A percentile compares a stretch with the other conserved stretches of the same genome.
phyloP scores from a whole-genome alignment of 2,797 vertebrate genomes.

The Pangasius krempfi region DNA sequence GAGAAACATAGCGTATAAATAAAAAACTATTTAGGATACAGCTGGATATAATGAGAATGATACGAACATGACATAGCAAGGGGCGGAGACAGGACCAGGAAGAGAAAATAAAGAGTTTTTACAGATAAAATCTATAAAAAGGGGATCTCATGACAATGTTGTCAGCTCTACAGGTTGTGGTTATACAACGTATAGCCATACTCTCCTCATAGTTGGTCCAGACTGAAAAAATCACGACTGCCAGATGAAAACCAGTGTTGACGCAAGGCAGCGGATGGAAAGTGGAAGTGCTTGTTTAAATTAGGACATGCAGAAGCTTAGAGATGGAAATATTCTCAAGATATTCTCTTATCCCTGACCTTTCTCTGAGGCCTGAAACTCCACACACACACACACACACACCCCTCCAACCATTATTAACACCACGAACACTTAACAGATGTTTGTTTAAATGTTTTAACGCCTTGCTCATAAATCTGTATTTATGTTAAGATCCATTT shows the following conservation, averaged over 20 bases:
- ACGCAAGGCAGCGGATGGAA: slow-evolving; percentile 22
- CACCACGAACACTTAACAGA: slow-evolving; percentile 55
- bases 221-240: slow-evolving; percentile 7
- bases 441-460: slow-evolving; percentile 58
- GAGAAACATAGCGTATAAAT: neutral
- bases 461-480: slow-evolving; percentile 62
- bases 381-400: slow-evolving; percentile 29
- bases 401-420: slow-evolving; percentile 38
- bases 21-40: neutral
- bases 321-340: slow-evolving; percentile 38
- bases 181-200: neutral
- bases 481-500: slow-evolving; percentile 78
- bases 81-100: neutral
- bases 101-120: neutral
- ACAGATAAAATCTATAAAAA: neutral
- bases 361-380: slow-evolving; percentile 36
- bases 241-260: slow-evolving; percentile 28
- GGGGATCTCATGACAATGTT: neutral
- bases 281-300: slow-evolving; percentile 41
- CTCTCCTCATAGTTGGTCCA: neutral
- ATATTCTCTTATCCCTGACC: slow-evolving; percentile 27
- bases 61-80: neutral
- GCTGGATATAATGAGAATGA: neutral
- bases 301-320: slow-evolving; percentile 15
- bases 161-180: neutral